Conservation (phyloP, 2,888 invertebrate genomes). For the Drosophila sordidula region DNA sequence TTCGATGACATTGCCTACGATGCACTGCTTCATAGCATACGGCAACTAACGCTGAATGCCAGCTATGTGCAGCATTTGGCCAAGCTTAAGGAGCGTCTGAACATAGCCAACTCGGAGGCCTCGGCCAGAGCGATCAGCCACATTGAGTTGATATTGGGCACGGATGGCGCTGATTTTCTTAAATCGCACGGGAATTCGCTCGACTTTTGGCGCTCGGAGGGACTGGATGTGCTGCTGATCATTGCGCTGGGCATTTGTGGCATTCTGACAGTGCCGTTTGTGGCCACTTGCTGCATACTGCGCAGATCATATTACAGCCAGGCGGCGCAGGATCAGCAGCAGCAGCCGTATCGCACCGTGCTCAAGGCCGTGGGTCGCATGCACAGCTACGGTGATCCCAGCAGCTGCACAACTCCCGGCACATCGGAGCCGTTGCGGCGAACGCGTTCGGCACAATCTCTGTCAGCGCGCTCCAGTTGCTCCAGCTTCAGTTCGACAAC, state of each 20-base stretch:
- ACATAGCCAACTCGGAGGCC: constrained; percentile 64
- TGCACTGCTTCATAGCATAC: constrained; percentile 82
- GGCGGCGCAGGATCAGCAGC: constrained; percentile 43
- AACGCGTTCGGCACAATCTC: constrained; percentile 66
- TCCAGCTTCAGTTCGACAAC: constrained; percentile 62
- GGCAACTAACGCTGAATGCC: constrained; percentile 82
- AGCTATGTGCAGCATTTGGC: constrained; percentile 68
- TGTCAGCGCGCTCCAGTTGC: constrained; percentile 59
- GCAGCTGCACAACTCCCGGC: constrained; percentile 29
- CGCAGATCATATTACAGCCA: constrained; percentile 79
- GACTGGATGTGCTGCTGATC: constrained; percentile 83
- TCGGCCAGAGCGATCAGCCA: constrained; percentile 78
- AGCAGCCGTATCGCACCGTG: constrained; percentile 46
- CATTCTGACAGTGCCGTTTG: constrained; percentile 83
- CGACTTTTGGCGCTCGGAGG: constrained; percentile 81
- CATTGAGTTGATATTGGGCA: constrained; percentile 82
- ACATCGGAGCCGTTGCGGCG: constrained; percentile 53
- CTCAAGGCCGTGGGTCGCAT: constrained; percentile 56
- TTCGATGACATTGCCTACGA: constrained; percentile 84
- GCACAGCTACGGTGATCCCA: constrained; percentile 60
- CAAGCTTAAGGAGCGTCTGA: constrained; percentile 60
- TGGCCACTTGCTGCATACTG: constrained; percentile 82
- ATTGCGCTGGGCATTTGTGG: constrained; percentile 78
- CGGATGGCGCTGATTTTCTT: constrained; percentile 82
- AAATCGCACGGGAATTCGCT: constrained; percentile 82